phyloP scores from a whole-genome alignment of 2,797 vertebrate species.

The Enteromius anoplus region DNA sequence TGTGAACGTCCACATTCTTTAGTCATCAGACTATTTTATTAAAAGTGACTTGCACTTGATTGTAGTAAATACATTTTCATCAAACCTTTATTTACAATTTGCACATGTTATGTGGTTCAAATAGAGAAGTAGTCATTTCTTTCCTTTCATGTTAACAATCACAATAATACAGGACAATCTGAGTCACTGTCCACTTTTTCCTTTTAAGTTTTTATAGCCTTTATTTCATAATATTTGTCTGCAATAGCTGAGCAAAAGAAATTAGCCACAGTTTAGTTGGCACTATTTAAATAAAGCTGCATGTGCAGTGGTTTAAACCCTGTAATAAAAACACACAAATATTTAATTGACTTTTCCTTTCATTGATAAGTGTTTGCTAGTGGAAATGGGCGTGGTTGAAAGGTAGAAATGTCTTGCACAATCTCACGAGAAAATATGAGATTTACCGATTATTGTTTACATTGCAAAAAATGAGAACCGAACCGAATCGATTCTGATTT shows the following conservation, averaged over 20 bases:
- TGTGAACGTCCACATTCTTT: not conserved
- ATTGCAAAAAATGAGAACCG: slow-evolving; percentile 83
- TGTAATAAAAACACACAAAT: not conserved
- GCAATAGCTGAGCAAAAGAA: not conserved
- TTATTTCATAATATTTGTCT: not conserved
- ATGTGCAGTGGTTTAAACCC: not conserved
- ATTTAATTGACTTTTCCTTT: not conserved
- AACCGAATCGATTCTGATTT: slow-evolving; percentile 92
- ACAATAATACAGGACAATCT: not conserved
- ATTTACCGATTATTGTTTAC: slow-evolving; percentile 94
- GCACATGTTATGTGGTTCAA: not conserved
- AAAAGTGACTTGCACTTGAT: not conserved
- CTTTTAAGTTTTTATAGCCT: not conserved
- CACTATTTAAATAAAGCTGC: not conserved
- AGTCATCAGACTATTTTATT: not conserved
- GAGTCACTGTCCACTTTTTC: not conserved
- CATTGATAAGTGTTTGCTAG: slow-evolving; percentile 40
- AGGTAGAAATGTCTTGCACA: slow-evolving; percentile 71
- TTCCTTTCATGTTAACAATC: not conserved
- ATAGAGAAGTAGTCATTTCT: not conserved
- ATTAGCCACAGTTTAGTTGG: not conserved
- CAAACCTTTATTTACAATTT: not conserved
- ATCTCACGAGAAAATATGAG: slow-evolving; percentile 94
- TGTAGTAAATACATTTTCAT: not conserved
- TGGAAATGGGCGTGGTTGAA: slow-evolving; percentile 69